phyloP scores from a whole-genome alignment of 2,888 invertebrate species.

The Macrosiphum euphorbiae region DNA sequence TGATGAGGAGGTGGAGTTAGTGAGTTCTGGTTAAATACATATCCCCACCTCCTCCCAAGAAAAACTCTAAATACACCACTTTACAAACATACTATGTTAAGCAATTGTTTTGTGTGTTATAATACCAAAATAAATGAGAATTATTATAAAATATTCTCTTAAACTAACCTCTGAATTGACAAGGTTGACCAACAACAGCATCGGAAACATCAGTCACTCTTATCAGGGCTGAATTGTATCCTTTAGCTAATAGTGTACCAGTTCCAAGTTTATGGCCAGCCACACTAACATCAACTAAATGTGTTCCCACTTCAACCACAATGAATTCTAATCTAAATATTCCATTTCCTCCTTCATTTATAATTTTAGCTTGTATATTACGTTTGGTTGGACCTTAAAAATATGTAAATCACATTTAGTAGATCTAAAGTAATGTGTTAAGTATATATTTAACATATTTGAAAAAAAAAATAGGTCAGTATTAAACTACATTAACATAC shows the following conservation, averaged over 20 bases:
- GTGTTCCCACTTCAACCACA: constrained; percentile 93
- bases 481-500: constrained; percentile 70
- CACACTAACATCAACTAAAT: constrained; percentile 91
- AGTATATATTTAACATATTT: not conserved
- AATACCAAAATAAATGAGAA: not conserved
- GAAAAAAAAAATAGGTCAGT: not conserved
- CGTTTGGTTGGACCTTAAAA: constrained; percentile 83
- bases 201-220: constrained; percentile 94
- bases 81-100: not conserved
- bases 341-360: constrained; percentile 83
- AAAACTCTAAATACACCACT: not conserved
- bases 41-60: not conserved
- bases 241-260: constrained; percentile 92
- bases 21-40: not conserved
- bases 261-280: constrained; percentile 91
- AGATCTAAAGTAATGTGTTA: not conserved
- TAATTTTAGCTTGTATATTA: constrained; percentile 84
- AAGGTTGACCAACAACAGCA: constrained; percentile 94
- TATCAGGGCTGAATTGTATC: constrained; percentile 93
- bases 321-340: constrained; percentile 93
- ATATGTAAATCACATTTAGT: not conserved
- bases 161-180: constrained; percentile 90
- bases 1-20: not conserved
- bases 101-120: not conserved
- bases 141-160: not conserved